Conservation (phyloP, 2,797 vertebrate species). For the Choloepus didactylus region DNA sequence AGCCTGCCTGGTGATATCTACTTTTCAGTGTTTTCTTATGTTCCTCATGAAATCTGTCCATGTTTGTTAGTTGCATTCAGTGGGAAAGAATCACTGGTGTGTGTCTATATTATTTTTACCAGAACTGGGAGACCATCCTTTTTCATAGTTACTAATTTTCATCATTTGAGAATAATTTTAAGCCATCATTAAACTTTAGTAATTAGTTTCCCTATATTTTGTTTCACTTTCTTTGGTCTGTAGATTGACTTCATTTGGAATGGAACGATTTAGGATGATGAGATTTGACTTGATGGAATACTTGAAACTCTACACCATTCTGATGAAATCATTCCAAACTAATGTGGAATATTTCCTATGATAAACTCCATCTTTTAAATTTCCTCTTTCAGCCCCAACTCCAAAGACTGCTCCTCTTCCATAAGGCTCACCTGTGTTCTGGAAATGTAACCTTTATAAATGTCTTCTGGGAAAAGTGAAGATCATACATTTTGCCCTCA, state of each 20-base stretch:
- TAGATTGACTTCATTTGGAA: neutral
- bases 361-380: neutral
- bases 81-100: neutral
- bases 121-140: neutral
- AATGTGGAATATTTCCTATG: neutral
- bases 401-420: neutral
- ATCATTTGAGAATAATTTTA: conserved; percentile 27
- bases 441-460: neutral
- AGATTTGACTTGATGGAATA: neutral
- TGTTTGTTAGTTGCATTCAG: neutral
- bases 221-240: neutral
- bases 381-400: neutral
- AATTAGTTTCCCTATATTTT: neutral
- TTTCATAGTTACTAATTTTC: neutral
- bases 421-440: neutral
- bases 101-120: neutral
- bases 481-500: neutral
- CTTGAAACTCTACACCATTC: neutral
- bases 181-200: neutral
- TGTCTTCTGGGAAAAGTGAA: neutral
- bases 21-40: neutral
- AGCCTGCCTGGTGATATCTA: neutral
- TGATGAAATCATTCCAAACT: neutral
- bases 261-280: neutral
- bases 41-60: neutral